Conservation (phyloP, 2,888 invertebrate genomes). For the Leucophenga maculata region DNA sequence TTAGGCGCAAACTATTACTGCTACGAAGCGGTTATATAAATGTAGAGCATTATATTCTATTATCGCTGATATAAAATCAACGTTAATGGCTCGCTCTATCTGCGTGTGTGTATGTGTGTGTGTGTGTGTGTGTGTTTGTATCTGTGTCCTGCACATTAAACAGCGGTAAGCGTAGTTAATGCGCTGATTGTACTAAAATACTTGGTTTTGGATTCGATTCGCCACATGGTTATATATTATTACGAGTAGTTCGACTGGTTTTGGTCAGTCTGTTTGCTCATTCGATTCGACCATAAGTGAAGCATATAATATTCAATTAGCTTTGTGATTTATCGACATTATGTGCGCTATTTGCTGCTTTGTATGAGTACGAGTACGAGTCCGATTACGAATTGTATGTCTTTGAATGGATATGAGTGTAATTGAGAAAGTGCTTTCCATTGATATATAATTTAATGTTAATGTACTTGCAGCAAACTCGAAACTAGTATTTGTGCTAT, state of each 20-base stretch:
- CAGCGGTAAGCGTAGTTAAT: constrained; percentile 23
- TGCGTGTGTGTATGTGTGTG: neutral
- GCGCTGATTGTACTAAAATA: neutral
- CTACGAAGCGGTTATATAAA: neutral
- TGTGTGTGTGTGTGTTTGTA: neutral
- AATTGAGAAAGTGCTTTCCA: neutral
- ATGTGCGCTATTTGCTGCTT: neutral
- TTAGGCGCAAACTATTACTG: neutral
- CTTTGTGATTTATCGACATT: constrained; percentile 22
- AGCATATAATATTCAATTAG: constrained; percentile 26
- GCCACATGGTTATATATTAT: neutral
- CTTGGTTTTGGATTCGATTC: constrained; percentile 3
- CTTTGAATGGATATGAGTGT: neutral
- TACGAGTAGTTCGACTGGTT: no score
- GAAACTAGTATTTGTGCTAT: neutral
- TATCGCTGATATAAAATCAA: constrained; percentile 33
- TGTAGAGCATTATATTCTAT: constrained; percentile 25
- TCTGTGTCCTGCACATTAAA: constrained; percentile 4
- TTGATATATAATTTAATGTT: constrained; percentile 13
- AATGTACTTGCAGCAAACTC: constrained; percentile 9
- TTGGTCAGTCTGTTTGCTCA: neutral
- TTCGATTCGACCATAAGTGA: constrained; percentile 17
- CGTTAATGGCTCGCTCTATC: constrained; percentile 8
- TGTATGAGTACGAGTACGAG: neutral
- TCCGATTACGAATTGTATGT: no score